These are phyloP conservation scores for Enteromius viviparus DNA, from an alignment of 2,797 vertebrate species.

Conservation along the genomic window DNA sequence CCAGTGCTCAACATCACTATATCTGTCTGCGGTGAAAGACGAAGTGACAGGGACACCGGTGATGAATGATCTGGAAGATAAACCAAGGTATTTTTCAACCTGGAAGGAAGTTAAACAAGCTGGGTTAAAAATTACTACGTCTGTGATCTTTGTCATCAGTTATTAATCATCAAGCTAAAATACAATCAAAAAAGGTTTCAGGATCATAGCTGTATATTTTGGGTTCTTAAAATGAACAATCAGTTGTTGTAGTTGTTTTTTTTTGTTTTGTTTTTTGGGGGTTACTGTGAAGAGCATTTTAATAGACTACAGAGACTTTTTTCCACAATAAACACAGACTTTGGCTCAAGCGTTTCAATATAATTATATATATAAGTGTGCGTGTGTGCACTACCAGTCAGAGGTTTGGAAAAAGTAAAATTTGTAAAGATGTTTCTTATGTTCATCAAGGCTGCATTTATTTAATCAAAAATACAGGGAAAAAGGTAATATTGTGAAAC, in stretches of 20 bases:
- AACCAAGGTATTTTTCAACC: neutral
- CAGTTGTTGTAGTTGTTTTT: too few relatives aligned
- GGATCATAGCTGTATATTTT: neutral
- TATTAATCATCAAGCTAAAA: neutral
- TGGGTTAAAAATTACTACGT: slow-evolving; percentile 15
- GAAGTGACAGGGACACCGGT: slow-evolving; percentile 12
- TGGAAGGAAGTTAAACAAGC: neutral
- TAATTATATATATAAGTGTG: neutral
- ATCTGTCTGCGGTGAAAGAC: neutral
- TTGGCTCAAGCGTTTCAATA: neutral
- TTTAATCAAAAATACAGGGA: too few relatives aligned
- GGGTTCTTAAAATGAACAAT: neutral
- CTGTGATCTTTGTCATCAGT: neutral
- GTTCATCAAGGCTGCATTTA: too few relatives aligned
- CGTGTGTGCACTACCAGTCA: too few relatives aligned
- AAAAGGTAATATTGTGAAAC: too few relatives aligned
- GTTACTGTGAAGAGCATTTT: neutral
- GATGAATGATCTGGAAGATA: slow-evolving; percentile 6
- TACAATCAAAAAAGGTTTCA: neutral
- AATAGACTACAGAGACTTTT: neutral
- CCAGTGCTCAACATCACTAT: slow-evolving; percentile 19
- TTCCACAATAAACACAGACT: neutral
- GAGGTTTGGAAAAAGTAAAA: too few relatives aligned
- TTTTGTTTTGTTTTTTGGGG: too few relatives aligned
- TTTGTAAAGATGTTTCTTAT: too few relatives aligned